Percentiles rank a stretch among this genome's conserved stretches.
Evolutionary conservation across 1,140 invertebrate species (phyloP).

Genomic region (Eriocheir sinensis): DNA sequence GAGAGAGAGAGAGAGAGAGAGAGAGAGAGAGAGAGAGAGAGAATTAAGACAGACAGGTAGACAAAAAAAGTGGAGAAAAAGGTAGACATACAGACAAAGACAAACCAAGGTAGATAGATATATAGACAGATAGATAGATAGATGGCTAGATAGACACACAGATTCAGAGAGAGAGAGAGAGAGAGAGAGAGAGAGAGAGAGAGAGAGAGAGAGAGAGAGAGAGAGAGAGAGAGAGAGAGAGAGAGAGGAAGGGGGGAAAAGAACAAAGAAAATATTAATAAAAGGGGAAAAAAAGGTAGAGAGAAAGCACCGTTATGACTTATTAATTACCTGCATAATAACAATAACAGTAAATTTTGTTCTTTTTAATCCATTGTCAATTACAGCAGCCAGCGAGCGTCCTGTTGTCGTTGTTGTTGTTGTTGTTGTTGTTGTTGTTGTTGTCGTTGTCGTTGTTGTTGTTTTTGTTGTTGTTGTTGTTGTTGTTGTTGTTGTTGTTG

Average conservation of each 20-base stretch:
- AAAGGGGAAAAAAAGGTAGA: background rate
- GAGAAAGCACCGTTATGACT: background rate
- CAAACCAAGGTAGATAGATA: constrained; percentile 5
- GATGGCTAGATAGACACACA: background rate
- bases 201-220: background rate
- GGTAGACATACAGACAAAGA: constrained; percentile 8
- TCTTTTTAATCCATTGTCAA: background rate
- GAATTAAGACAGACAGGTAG: background rate
- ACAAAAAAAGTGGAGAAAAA: background rate
- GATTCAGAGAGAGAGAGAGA: no score
- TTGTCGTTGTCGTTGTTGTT: no score
- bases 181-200: background rate
- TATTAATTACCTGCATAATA: background rate
- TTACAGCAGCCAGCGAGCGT: no score
- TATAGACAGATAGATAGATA: constrained; percentile 37
- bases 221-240: background rate
- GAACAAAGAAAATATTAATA: background rate
- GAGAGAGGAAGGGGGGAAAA: no score
- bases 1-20: constrained; percentile 40
- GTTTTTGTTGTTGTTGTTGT: no score
- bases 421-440: no score
- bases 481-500: no score
- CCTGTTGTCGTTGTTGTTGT: no score
- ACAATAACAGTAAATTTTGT: constrained; percentile 11
- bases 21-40: constrained; percentile 47